A percentile compares a stretch with the other conserved stretches of the same genome.
Evolutionary conservation across 2,113 vertebrate species (phyloP).

Genomic region (Gymnarchus niloticus): DNA sequence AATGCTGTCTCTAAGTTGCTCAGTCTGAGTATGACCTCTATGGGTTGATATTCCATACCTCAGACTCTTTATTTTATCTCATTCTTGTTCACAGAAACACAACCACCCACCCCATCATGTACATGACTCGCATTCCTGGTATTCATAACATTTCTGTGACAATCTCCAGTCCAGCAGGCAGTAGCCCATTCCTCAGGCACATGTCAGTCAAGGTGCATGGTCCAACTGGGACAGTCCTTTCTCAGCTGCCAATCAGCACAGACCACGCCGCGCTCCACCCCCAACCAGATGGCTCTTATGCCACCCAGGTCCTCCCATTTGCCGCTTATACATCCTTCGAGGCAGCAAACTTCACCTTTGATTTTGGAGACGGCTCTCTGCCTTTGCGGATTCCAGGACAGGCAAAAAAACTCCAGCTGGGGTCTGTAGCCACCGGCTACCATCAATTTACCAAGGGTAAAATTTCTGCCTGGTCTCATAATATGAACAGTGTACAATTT

Average conservation of each 20-base stretch:
- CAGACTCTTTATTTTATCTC: not conserved
- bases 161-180: not conserved
- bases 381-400: conserved; percentile 11
- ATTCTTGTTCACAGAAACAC: conserved; percentile 22
- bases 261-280: not conserved
- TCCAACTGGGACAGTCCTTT: not conserved
- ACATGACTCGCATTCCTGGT: not conserved
- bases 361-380: conserved; percentile 40
- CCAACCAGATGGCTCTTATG: not conserved
- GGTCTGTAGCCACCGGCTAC: not conserved
- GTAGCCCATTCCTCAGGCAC: not conserved
- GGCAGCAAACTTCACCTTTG: conserved; percentile 29
- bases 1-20: not conserved
- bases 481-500: not conserved
- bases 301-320: conserved; percentile 22
- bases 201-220: not conserved
- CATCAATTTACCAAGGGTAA: conserved; percentile 45
- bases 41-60: not conserved
- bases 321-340: not conserved
- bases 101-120: not conserved
- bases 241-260: conserved; percentile 4
- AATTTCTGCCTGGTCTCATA: not conserved
- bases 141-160: not conserved
- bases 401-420: not conserved
- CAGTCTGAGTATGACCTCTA: not conserved